These are phyloP conservation scores for Larimichthys polyactis DNA, from an alignment of 2,113 vertebrate genomes.

Conservation along the genomic window DNA sequence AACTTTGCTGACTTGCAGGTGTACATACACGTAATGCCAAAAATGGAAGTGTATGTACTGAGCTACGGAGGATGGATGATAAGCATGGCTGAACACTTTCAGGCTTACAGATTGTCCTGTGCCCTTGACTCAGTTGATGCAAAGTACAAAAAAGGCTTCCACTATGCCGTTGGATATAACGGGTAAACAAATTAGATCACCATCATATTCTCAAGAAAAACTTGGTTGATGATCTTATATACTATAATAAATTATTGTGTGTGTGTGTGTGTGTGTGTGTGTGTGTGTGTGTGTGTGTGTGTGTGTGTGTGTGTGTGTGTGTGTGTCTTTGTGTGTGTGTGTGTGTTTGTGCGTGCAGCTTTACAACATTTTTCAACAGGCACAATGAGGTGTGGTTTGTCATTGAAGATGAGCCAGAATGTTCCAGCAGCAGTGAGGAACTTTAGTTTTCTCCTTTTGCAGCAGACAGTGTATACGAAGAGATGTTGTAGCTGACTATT, in stretches of 20 bases:
- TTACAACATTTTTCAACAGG: conserved; percentile 69
- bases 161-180: conserved; percentile 78
- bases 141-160: conserved; percentile 52
- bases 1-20: conserved; percentile 69
- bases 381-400: conserved; percentile 84
- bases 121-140: conserved; percentile 62
- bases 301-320: no score
- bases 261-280: conserved; percentile 47
- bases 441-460: background rate
- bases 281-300: conserved; percentile 4
- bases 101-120: conserved; percentile 12
- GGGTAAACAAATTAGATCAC: conserved; percentile 68
- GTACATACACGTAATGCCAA: conserved; percentile 54
- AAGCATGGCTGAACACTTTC: accelerated
- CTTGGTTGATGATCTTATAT: background rate
- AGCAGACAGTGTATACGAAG: background rate
- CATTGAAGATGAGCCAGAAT: conserved; percentile 27
- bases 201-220: background rate
- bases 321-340: background rate
- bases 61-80: conserved; percentile 75
- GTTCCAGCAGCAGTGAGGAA: conserved; percentile 55
- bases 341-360: conserved; percentile 68
- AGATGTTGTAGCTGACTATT: background rate
- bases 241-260: conserved; percentile 3
- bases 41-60: conserved; percentile 71